Percentiles rank a stretch among this genome's conserved stretches.
Evolutionary conservation across 2,113 vertebrate species (phyloP).

Genomic region (Siniperca knerii): DNA sequence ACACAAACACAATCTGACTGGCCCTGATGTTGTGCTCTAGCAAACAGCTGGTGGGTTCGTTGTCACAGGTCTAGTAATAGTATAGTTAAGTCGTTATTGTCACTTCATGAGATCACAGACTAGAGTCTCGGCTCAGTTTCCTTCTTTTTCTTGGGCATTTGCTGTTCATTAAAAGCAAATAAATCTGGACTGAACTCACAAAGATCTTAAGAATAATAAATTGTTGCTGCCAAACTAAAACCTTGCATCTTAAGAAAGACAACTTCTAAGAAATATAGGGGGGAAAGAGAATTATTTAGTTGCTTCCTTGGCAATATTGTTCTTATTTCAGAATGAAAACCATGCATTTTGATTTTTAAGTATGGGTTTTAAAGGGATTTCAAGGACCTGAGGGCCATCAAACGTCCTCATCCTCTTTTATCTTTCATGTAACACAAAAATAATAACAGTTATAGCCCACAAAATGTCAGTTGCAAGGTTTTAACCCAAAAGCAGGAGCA

Average conservation of each 20-base stretch:
- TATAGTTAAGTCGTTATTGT: not conserved
- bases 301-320: not conserved
- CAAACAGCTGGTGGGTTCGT: constrained; percentile 29
- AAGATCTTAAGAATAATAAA: constrained; percentile 42
- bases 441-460: not conserved
- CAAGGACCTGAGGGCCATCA: not conserved
- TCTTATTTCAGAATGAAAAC: not conserved
- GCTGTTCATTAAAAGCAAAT: not conserved
- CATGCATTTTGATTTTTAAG: not conserved
- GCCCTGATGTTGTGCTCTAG: not conserved
- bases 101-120: not conserved
- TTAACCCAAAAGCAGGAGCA: constrained; percentile 10
- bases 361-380: not conserved
- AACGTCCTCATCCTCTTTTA: not conserved
- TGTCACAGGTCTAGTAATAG: not conserved
- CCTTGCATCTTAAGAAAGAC: constrained; percentile 26
- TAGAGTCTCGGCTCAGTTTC: not conserved
- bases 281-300: not conserved
- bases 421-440: not conserved
- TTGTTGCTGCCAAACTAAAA: constrained; percentile 30
- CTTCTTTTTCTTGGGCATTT: not conserved
- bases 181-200: not conserved
- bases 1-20: not conserved
- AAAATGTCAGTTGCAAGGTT: constrained; percentile 18
- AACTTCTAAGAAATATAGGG: not conserved